Conservation (phyloP, 1,140 invertebrate species). For the Stenopsyche tienmushanensis region DNA sequence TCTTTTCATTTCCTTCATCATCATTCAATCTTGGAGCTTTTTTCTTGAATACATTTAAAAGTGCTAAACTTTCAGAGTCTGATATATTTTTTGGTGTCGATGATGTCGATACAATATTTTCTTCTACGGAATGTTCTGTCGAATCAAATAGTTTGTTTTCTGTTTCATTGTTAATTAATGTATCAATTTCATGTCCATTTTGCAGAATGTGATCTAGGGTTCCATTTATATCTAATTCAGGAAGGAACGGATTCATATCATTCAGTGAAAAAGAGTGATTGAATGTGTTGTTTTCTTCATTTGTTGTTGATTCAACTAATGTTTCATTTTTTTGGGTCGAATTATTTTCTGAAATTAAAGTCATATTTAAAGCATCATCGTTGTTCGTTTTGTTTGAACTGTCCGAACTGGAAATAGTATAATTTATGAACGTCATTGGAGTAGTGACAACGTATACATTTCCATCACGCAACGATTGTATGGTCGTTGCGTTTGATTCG, state of each 20-base stretch:
- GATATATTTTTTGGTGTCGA: neutral
- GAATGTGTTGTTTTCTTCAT: neutral
- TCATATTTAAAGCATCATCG: too few relatives aligned
- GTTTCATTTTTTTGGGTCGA: neutral
- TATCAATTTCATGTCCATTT: slow-evolving; percentile 53
- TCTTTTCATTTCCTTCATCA: slow-evolving; percentile 47
- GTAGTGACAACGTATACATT: slow-evolving; percentile 34
- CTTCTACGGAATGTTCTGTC: slow-evolving; percentile 34
- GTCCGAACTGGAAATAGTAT: slow-evolving; percentile 6
- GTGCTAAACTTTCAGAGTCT: neutral
- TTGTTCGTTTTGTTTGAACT: neutral
- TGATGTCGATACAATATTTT: neutral
- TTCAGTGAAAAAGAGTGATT: slow-evolving; percentile 42
- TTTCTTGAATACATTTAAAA: slow-evolving; percentile 34
- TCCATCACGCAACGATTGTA: slow-evolving; percentile 23
- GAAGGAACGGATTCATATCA: slow-evolving; percentile 65
- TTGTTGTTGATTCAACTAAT: neutral
- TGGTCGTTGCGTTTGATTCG: neutral
- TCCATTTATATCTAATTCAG: slow-evolving; percentile 62
- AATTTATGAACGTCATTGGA: slow-evolving; percentile 11
- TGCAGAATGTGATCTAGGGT: slow-evolving; percentile 57
- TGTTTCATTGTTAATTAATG: slow-evolving; percentile 35
- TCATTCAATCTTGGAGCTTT: slow-evolving; percentile 44
- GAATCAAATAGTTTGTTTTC: slow-evolving; percentile 38
- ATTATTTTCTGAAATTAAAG: neutral